Evolutionary conservation across 2,888 invertebrate genomes (phyloP), one percentile per base, ranked within the genome.

Genomic region (Cheilosia scutellata): DNA sequence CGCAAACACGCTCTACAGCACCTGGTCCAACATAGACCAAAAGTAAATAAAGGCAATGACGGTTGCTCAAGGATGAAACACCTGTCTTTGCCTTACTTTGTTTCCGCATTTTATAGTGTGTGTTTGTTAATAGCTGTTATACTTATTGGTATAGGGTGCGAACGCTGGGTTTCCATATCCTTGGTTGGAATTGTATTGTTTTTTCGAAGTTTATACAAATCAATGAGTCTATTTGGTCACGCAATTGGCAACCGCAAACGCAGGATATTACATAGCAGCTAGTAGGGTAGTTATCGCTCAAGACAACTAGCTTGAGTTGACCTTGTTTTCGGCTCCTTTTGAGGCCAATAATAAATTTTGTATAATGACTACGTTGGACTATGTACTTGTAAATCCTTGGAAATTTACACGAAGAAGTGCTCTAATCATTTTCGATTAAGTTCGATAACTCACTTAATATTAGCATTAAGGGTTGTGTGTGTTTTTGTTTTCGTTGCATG

Each of bases 11-110:
- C 78, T 63, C 74, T 68, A 20, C 42, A 75, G 70, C 83, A 84
- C 83, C 83, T 84, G 79, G 83, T 40, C 78, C 57, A 83, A 83
- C 57, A 74, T 57, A 74, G 58, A 70, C 76, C 47, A 37, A 40
- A 84, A 74, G 11, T n/a, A 42, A n/a, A 29, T 55, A 65, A 47
- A 55, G 40, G 49, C 37, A 42, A 51, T 58, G 33, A 58, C 51
- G 47, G 27, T 5, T 62, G 37, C 29, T 51, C 51, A 31, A 72
- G 65, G 72, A 65, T 13, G 47, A 65, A 80, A 53, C 80, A 82
- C 82, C 82, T 82, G 82, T 47, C 55, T 74, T 74, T 75, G 63
- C 53, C 27, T 74, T 72, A 42, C 25, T 49, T 42, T 47, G 4
- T 31, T 5, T 25, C 5, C 44, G 4, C 16, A 16, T 13, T 5